Conservation (phyloP, 1,140 invertebrate species). For the Leptoteleia sp. region DNA sequence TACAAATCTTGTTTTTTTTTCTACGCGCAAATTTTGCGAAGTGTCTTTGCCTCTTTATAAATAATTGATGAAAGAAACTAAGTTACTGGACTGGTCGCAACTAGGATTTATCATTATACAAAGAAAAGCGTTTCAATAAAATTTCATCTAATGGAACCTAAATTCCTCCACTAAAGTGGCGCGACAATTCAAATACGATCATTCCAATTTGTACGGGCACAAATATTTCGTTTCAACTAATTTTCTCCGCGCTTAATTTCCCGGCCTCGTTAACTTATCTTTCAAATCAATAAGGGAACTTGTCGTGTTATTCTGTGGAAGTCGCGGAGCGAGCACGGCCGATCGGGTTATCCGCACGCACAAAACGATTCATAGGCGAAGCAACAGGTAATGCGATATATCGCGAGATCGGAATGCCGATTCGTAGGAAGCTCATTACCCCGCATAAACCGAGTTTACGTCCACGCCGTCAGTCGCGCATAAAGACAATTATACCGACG, state of each 20-base stretch:
- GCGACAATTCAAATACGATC: too few species aligned
- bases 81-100: too few species aligned
- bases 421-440: conserved; percentile 42
- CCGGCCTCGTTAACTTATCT: conserved; percentile 9
- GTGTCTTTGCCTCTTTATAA: too few species aligned
- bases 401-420: conserved; percentile 47
- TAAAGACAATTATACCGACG: conserved; percentile 19
- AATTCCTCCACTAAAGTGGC: too few species aligned
- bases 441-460: conserved; percentile 13
- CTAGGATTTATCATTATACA: too few species aligned
- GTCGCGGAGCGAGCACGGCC: conserved; percentile 3
- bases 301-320: conserved; percentile 5
- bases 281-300: conserved; percentile 13
- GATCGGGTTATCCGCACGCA: conserved; percentile 37
- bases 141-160: too few species aligned
- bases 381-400: conserved; percentile 49
- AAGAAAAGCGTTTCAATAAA: too few species aligned
- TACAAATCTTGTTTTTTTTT: too few species aligned
- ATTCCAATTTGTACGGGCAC: too few species aligned
- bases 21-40: too few species aligned
- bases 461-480: conserved; percentile 25
- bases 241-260: conserved; percentile 2
- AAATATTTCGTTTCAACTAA: too few species aligned
- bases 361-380: conserved; percentile 16
- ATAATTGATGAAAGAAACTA: too few species aligned